These are phyloP conservation scores for Daboia siamensis DNA, from an alignment of 2,113 vertebrate genomes.

Conservation along the genomic window DNA sequence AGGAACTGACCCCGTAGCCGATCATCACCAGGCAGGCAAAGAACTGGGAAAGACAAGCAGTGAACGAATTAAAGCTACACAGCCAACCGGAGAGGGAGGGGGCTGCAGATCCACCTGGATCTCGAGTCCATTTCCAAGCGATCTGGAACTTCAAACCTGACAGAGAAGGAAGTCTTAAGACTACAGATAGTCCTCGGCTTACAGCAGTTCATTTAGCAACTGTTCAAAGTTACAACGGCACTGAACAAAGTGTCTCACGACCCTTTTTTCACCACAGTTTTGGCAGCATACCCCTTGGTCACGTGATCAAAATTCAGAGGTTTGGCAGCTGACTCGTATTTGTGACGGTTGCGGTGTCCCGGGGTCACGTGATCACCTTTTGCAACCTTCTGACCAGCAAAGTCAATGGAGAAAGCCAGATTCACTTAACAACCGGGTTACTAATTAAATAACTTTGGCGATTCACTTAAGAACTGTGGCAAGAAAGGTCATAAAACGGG, in stretches of 20 bases:
- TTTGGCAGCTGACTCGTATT: not conserved
- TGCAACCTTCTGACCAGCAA: not conserved
- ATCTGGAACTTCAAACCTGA: not conserved
- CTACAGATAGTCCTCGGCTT: no score
- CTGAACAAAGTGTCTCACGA: not conserved
- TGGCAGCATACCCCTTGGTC: not conserved
- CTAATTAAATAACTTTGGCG: not conserved
- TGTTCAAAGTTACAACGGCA: not conserved
- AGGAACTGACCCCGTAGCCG: conserved; percentile 75
- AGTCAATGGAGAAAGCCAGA: not conserved
- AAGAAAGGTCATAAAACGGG: not conserved
- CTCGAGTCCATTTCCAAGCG: not conserved
- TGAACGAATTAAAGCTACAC: rapidly evolving
- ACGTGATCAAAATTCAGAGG: not conserved
- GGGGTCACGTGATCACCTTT: not conserved
- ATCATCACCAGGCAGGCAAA: conserved; percentile 78
- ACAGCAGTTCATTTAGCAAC: no score
- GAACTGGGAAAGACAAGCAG: conserved; percentile 73
- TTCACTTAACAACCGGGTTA: not conserved
- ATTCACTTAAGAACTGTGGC: not conserved
- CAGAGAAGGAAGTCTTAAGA: not conserved
- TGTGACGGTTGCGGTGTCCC: not conserved
- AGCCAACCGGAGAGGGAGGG: not conserved
- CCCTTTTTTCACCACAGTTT: no score
- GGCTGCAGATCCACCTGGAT: no score